Evolutionary conservation across 2,888 invertebrate genomes (phyloP).

Genomic region (Zelleria hepariella): DNA sequence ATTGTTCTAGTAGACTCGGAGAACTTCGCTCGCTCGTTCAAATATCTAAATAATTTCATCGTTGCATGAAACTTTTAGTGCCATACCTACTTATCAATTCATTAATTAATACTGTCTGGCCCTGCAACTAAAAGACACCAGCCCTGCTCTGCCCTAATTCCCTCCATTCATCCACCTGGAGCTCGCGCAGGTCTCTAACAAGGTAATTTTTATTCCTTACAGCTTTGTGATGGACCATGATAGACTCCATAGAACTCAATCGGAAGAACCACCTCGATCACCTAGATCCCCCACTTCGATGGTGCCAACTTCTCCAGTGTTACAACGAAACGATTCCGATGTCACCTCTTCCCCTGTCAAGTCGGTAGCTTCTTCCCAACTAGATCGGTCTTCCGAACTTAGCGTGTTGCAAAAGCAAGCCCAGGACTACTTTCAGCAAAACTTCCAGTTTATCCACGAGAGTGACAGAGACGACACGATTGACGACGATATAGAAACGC

Average conservation of each 20-base stretch:
- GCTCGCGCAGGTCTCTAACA: no score
- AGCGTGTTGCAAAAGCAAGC: constrained; percentile 53
- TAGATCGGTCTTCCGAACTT: constrained; percentile 58
- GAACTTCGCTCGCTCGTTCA: no score
- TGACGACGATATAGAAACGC: constrained; percentile 64
- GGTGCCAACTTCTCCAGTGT: constrained; percentile 57
- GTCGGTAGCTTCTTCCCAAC: constrained; percentile 53
- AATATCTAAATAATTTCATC: no score
- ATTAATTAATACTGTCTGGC: no score
- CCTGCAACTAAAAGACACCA: no score
- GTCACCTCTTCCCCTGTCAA: constrained; percentile 56
- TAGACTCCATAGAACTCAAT: constrained; percentile 85
- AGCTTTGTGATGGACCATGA: constrained; percentile 76
- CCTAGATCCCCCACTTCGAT: constrained; percentile 73
- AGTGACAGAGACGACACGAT: constrained; percentile 67
- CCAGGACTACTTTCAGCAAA: constrained; percentile 68
- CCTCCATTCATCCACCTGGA: no score
- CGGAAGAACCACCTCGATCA: constrained; percentile 86
- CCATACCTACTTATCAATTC: no score
- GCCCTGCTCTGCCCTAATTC: no score
- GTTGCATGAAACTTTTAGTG: no score
- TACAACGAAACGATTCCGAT: constrained; percentile 56
- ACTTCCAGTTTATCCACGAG: constrained; percentile 68
- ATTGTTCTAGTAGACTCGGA: no score
- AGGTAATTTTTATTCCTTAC: constrained; percentile 16